Percentiles rank a stretch among this genome's conserved stretches.
Evolutionary conservation across 2,797 vertebrate genomes (phyloP).

Genomic region (Acanthurus leucopareius): DNA sequence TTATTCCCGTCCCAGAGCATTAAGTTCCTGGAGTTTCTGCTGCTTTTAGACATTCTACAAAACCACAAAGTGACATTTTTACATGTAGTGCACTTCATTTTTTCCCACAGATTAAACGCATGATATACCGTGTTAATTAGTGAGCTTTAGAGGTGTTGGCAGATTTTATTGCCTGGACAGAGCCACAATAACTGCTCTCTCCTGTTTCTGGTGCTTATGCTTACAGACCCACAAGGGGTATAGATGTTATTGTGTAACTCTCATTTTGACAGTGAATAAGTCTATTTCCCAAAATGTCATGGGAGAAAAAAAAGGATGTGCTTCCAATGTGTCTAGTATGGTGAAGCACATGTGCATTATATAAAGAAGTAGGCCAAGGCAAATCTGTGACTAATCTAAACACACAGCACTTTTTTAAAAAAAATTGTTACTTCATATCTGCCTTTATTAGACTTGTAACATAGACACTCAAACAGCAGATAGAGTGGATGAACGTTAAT

Average conservation of each 20-base stretch:
- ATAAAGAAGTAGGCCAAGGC: background rate
- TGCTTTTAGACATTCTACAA: background rate
- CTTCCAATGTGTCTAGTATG: background rate
- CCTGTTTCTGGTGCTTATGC: background rate
- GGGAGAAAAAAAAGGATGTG: too few relatives aligned
- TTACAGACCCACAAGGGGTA: background rate
- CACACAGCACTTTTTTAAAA: too few relatives aligned
- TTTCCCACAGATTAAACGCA: background rate
- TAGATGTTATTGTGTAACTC: background rate
- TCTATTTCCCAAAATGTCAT: background rate
- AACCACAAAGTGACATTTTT: background rate
- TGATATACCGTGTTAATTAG: background rate
- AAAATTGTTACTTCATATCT: background rate
- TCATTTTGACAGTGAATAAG: background rate
- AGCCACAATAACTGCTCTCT: background rate
- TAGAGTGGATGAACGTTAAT: too few relatives aligned
- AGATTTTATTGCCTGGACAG: background rate
- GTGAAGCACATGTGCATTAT: background rate
- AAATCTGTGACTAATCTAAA: slow-evolving; percentile 4
- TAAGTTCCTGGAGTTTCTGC: background rate
- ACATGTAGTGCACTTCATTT: background rate
- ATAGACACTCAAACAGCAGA: background rate
- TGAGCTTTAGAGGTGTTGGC: slow-evolving; percentile 1
- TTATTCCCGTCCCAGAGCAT: background rate
- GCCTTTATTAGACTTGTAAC: background rate